phyloP scores from a whole-genome alignment of 1,140 invertebrate species.

The Microplitis mediator region DNA sequence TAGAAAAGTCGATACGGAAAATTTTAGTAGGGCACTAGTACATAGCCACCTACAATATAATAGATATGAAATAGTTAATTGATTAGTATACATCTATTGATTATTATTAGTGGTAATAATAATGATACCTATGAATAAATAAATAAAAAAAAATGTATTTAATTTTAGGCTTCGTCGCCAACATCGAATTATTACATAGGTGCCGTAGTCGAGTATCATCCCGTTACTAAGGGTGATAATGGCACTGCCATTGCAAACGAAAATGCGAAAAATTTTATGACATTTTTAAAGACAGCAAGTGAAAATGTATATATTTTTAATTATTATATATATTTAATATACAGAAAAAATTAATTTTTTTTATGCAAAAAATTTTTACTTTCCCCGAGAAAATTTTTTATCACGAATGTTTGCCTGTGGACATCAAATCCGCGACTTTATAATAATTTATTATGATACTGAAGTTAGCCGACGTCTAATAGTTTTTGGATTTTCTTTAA shows the following conservation, averaged over 20 bases:
- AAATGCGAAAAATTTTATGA: slow-evolving; percentile 37
- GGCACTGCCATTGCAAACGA: slow-evolving; percentile 28
- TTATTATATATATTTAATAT: too few relatives aligned
- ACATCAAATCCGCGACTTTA: too few relatives aligned
- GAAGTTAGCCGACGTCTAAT: too few relatives aligned
- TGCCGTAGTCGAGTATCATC: slow-evolving; percentile 42
- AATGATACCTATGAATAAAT: not conserved
- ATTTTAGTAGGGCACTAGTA: slow-evolving; percentile 14
- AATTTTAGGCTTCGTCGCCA: slow-evolving; percentile 28
- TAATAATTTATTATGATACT: too few relatives aligned
- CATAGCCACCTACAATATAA: not conserved
- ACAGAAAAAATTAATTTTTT: slow-evolving; percentile 17
- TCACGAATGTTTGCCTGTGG: too few relatives aligned
- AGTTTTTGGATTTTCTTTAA: too few relatives aligned
- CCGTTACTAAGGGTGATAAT: slow-evolving; percentile 27
- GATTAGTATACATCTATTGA: not conserved
- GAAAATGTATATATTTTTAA: slow-evolving; percentile 29
- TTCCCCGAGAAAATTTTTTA: not conserved
- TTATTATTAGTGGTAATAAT: not conserved
- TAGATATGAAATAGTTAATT: not conserved
- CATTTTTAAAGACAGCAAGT: slow-evolving; percentile 33
- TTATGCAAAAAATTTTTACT: not conserved
- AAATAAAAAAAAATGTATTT: not conserved
- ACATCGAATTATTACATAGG: slow-evolving; percentile 36
- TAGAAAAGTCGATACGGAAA: slow-evolving; percentile 23